Conservation (phyloP, 2,797 vertebrate genomes). For the Parotocinclus haroldoi region DNA sequence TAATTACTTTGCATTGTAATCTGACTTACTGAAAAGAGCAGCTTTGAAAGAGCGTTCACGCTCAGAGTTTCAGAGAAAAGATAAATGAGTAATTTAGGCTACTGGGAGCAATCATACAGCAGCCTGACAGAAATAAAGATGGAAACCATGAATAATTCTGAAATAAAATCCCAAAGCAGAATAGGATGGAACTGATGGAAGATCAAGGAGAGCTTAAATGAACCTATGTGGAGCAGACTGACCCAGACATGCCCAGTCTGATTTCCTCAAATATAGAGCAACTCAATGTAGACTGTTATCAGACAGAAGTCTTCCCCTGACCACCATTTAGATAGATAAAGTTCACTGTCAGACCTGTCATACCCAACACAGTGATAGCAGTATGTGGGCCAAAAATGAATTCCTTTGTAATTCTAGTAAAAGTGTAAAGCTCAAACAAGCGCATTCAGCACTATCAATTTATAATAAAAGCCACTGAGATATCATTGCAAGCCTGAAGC, state of each 20-base stretch:
- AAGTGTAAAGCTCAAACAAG: neutral
- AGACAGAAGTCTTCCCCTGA: too few relatives aligned
- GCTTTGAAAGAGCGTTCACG: constrained; percentile 23
- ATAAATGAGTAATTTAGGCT: constrained; percentile 39
- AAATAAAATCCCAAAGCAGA: constrained; percentile 23
- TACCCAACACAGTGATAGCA: too few relatives aligned
- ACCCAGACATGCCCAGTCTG: constrained; percentile 23
- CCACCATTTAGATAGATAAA: too few relatives aligned
- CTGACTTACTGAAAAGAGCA: constrained; percentile 14
- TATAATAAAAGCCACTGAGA: neutral
- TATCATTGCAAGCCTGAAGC: neutral
- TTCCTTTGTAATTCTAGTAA: neutral
- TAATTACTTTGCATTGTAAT: constrained; percentile 2
- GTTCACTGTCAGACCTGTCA: too few relatives aligned
- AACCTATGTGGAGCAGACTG: constrained; percentile 28
- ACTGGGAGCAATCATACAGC: constrained; percentile 13
- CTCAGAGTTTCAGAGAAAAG: constrained; percentile 9
- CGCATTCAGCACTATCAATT: too few relatives aligned
- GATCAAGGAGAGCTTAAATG: constrained; percentile 25
- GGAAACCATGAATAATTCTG: constrained; percentile 43
- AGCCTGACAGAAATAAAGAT: constrained; percentile 31
- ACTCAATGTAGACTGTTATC: neutral
- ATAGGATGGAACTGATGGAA: constrained; percentile 6
- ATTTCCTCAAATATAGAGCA: neutral
- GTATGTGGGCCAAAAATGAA: neutral